These are phyloP conservation scores for Lacanobia oleracea DNA, from an alignment of 2,888 invertebrate species.

Conservation along the genomic window DNA sequence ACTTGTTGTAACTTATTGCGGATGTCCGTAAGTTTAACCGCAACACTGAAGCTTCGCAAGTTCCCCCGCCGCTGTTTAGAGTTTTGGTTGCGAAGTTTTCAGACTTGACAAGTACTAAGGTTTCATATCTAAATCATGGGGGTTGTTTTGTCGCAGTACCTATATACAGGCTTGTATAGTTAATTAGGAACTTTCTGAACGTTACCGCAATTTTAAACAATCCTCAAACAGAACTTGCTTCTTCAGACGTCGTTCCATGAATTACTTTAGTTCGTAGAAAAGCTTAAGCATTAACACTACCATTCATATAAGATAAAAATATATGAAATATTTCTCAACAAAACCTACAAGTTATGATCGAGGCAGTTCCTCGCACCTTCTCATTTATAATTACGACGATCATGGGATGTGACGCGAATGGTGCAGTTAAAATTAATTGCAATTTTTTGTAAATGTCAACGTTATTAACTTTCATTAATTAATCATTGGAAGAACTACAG, in stretches of 20 bases:
- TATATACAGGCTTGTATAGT: slow-evolving; percentile 25
- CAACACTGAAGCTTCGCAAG: slow-evolving; percentile 75
- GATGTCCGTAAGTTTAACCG: slow-evolving; percentile 83
- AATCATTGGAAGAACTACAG: slow-evolving; percentile 25
- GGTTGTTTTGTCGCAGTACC: slow-evolving; percentile 63
- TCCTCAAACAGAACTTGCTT: neutral
- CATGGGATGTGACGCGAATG: slow-evolving; percentile 37
- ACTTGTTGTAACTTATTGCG: slow-evolving; percentile 78
- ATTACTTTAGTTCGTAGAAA: slow-evolving; percentile 12
- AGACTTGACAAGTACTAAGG: slow-evolving; percentile 67
- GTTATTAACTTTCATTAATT: slow-evolving; percentile 47
- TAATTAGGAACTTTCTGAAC: slow-evolving; percentile 25
- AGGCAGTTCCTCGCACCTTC: slow-evolving; percentile 44
- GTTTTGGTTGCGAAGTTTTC: slow-evolving; percentile 71
- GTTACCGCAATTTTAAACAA: slow-evolving; percentile 20
- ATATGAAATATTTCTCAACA: slow-evolving; percentile 41
- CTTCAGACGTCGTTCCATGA: slow-evolving; percentile 2
- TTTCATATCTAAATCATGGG: slow-evolving; percentile 64
- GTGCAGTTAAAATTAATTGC: slow-evolving; percentile 63
- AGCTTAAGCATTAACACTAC: slow-evolving; percentile 28
- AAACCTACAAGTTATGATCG: slow-evolving; percentile 41
- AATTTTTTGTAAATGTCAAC: slow-evolving; percentile 65
- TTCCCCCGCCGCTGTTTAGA: slow-evolving; percentile 69
- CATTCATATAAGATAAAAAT: slow-evolving; percentile 34
- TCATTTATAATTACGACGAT: slow-evolving; percentile 47